A percentile compares a stretch with the other conserved stretches of the same genome.
phyloP scores from a whole-genome alignment of 2,888 invertebrate species.

The Oscheius sp. region DNA sequence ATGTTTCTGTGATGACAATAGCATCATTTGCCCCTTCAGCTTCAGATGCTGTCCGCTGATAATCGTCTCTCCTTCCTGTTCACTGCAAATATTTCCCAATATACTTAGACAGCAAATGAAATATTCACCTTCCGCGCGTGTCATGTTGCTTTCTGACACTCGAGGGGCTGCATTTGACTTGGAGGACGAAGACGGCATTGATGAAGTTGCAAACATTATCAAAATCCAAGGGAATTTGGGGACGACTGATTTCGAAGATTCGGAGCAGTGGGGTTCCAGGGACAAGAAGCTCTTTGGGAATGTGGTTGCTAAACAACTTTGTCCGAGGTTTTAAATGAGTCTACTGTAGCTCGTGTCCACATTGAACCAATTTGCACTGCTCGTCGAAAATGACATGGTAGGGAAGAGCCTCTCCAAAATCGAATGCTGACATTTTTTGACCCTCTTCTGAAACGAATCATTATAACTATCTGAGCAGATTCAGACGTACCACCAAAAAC shows the following conservation, averaged over 20 bases:
- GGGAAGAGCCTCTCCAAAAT: constrained; percentile 59
- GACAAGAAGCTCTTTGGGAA: constrained; percentile 61
- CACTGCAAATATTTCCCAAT: background rate
- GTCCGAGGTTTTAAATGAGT: background rate
- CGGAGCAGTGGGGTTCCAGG: constrained; percentile 66
- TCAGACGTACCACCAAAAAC: background rate
- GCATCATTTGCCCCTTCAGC: constrained; percentile 71
- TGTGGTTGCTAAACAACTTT: constrained; percentile 58
- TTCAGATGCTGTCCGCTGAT: constrained; percentile 60
- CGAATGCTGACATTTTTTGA: constrained; percentile 40
- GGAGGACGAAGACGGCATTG: constrained; percentile 72
- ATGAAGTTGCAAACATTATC: constrained; percentile 73
- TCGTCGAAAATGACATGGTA: constrained; percentile 71
- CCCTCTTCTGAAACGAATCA: constrained; percentile 41
- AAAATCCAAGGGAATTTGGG: constrained; percentile 71
- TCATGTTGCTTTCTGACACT: constrained; percentile 38
- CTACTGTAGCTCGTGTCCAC: constrained; percentile 67
- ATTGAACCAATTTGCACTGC: constrained; percentile 67
- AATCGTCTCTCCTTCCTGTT: constrained; percentile 13
- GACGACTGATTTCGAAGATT: constrained; percentile 67
- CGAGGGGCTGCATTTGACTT: constrained; percentile 60
- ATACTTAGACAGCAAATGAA: background rate
- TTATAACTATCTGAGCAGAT: constrained; percentile 3
- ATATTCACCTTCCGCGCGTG: background rate
- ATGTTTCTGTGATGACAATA: constrained; percentile 56